Percentiles rank a stretch among this genome's conserved stretches.
Conservation (phyloP, 2,113 vertebrate species). For the Ctenomys sociabilis region DNA sequence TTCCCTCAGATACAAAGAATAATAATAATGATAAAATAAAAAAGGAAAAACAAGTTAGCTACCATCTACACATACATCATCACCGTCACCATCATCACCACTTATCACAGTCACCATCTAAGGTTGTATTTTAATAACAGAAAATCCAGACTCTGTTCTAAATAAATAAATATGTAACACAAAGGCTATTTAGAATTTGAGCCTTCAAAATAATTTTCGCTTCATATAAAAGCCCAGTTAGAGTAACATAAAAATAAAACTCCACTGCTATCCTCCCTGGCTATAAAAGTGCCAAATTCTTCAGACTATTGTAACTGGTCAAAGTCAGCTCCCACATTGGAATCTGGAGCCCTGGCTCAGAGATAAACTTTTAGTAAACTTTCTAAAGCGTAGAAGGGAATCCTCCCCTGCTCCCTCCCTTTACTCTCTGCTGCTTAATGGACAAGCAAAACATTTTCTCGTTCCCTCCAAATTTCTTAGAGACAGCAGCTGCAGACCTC, state of each 20-base stretch:
- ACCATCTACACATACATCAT: neutral
- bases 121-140: constrained; percentile 42
- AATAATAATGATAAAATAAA: too few relatives aligned
- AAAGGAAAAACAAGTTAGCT: neutral
- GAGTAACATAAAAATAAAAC: constrained; percentile 73
- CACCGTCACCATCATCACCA: too few relatives aligned
- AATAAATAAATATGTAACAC: constrained; percentile 38
- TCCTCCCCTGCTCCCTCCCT: constrained; percentile 44
- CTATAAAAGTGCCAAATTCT: constrained; percentile 72
- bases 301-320: constrained; percentile 68
- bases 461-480: constrained; percentile 18
- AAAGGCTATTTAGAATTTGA: neutral
- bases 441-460: constrained; percentile 35
- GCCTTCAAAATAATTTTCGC: constrained; percentile 6
- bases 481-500: neutral
- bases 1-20: too few relatives aligned
- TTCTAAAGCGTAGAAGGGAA: constrained; percentile 68
- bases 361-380: constrained; percentile 83
- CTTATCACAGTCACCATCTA: neutral
- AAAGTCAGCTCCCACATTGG: constrained; percentile 72
- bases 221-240: constrained; percentile 78
- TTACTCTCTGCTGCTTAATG: constrained; percentile 61
- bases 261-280: constrained; percentile 76
- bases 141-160: constrained; percentile 32
- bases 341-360: constrained; percentile 66